Conservation (phyloP, 2,797 vertebrate species). For the Sternotherus odoratus region DNA sequence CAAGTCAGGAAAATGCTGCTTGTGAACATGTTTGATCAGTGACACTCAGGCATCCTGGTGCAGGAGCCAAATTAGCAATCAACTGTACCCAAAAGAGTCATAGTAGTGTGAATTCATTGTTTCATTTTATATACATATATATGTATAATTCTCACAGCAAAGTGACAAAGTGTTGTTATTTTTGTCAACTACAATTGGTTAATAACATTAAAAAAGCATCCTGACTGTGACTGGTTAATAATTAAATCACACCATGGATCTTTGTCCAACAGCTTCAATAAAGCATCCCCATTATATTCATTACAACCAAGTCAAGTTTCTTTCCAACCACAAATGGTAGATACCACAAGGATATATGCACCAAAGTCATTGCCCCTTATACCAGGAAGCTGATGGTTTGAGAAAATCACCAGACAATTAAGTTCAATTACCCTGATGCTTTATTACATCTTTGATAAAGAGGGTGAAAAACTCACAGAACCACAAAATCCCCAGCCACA, state of each 20-base stretch:
- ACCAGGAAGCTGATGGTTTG: background rate
- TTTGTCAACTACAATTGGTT: background rate
- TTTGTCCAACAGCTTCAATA: background rate
- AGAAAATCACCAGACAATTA: background rate
- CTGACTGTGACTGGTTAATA: background rate
- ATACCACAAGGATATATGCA: rapidly evolving
- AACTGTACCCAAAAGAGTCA: too few relatives aligned
- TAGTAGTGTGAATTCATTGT: too few relatives aligned
- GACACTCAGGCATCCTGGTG: background rate
- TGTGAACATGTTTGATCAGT: background rate
- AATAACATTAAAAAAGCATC: background rate
- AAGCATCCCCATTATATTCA: rapidly evolving
- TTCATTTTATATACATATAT: too few relatives aligned
- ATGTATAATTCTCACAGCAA: too few relatives aligned
- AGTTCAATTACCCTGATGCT: background rate
- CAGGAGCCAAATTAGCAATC: background rate
- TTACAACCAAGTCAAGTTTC: background rate
- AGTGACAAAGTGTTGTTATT: background rate
- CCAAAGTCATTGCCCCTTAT: background rate
- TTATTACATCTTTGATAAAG: background rate
- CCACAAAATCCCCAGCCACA: background rate
- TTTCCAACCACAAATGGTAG: rapidly evolving
- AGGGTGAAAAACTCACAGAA: background rate
- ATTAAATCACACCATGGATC: rapidly evolving
- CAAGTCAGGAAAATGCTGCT: background rate